Evolutionary conservation across 2,113 vertebrate genomes (phyloP).

Genomic region (Otus sunia): DNA sequence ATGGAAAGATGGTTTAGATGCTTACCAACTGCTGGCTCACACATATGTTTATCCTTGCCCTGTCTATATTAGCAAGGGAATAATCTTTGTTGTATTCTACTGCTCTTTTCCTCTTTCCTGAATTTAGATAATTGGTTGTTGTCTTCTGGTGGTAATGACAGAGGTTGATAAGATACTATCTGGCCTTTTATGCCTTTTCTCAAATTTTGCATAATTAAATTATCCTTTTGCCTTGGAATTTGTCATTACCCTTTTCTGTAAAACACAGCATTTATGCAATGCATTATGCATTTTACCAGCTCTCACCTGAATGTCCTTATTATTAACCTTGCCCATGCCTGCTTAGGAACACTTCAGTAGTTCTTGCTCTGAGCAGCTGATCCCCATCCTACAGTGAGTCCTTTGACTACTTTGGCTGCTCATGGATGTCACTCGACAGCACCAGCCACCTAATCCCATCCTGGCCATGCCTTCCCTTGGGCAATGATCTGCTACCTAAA

Average conservation of each 20-base stretch:
- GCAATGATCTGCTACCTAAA: neutral
- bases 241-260: neutral
- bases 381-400: accelerated
- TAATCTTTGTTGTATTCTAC: neutral
- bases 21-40: neutral
- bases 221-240: constrained; percentile 3
- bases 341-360: neutral
- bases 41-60: neutral
- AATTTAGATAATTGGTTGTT: neutral
- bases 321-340: neutral
- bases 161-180: neutral
- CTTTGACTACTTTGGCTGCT: neutral
- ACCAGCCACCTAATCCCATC: neutral
- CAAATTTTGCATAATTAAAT: neutral
- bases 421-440: neutral
- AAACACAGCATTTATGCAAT: neutral
- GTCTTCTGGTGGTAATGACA: neutral
- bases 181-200: neutral
- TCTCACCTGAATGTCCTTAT: neutral
- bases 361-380: neutral
- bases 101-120: neutral
- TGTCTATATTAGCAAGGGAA: neutral
- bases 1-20: neutral
- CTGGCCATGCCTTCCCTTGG: accelerated
- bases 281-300: neutral